Conservation (phyloP, 2,888 invertebrate genomes). For the Drosophila ustulata region DNA sequence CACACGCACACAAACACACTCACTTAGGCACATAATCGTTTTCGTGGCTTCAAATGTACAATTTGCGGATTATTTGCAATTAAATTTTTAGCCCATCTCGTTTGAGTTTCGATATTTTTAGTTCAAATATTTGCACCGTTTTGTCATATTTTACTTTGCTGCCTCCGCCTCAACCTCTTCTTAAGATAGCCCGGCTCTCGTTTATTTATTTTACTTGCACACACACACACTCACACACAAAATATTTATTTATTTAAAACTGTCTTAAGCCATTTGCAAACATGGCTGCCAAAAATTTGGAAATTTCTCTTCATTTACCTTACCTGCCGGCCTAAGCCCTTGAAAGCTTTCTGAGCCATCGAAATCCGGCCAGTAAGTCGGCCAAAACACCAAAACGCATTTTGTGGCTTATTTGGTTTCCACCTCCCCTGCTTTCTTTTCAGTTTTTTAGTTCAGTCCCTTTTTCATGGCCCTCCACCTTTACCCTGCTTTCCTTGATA, state of each 20-base stretch:
- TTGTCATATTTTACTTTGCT: slow-evolving; percentile 28
- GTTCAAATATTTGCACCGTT: slow-evolving; percentile 51
- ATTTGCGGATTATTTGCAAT: slow-evolving; percentile 74
- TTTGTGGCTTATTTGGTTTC: slow-evolving; percentile 67
- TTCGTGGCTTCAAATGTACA: slow-evolving; percentile 64
- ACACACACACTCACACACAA: neutral
- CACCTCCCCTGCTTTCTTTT: slow-evolving; percentile 8
- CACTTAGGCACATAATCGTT: slow-evolving; percentile 51
- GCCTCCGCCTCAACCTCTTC: too few species aligned
- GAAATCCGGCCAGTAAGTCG: slow-evolving; percentile 68
- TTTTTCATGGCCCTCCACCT: neutral
- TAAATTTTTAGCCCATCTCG: slow-evolving; percentile 45
- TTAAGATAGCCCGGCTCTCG: neutral
- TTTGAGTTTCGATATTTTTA: slow-evolving; percentile 30
- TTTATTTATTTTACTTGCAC: slow-evolving; percentile 12
- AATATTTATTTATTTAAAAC: slow-evolving; percentile 21
- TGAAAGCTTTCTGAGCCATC: slow-evolving; percentile 62
- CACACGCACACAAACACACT: neutral
- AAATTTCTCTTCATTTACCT: slow-evolving; percentile 31
- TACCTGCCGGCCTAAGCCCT: slow-evolving; percentile 52
- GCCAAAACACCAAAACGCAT: slow-evolving; percentile 61
- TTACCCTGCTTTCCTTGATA: slow-evolving; percentile 11
- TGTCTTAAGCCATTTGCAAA: slow-evolving; percentile 35
- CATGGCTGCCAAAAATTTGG: slow-evolving; percentile 30
- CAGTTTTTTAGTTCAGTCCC: slow-evolving; percentile 2